Conservation (phyloP, 2,888 invertebrate genomes). For the Lamproptera curius region DNA sequence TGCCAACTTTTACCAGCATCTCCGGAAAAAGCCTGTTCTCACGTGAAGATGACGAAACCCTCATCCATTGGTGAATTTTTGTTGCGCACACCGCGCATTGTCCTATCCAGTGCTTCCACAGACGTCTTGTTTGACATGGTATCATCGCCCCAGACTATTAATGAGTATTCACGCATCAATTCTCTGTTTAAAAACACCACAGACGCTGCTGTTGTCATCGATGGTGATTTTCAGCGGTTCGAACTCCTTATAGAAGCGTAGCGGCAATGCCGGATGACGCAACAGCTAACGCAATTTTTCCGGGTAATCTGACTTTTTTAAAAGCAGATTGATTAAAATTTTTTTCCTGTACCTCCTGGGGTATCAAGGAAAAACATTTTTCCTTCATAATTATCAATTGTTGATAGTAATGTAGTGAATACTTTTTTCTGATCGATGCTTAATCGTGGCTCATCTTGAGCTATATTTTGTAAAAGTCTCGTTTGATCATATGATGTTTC, state of each 20-base stretch:
- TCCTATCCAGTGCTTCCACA: constrained; percentile 34
- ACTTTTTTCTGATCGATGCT: too few relatives aligned
- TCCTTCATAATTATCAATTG: neutral
- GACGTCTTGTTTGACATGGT: constrained; percentile 31
- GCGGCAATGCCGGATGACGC: constrained; percentile 32
- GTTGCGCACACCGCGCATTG: constrained; percentile 32
- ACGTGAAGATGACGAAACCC: constrained; percentile 27
- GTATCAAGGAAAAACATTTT: constrained; percentile 19
- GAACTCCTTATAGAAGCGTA: too few relatives aligned
- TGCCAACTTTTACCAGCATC: too few relatives aligned
- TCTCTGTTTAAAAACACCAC: too few relatives aligned
- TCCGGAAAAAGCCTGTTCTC: too few relatives aligned
- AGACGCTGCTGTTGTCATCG: too few relatives aligned
- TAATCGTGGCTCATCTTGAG: too few relatives aligned
- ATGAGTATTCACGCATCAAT: constrained; percentile 29
- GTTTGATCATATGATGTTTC: too few relatives aligned
- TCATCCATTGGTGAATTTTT: constrained; percentile 30
- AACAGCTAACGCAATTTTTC: constrained; percentile 40
- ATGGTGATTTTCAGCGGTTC: too few relatives aligned
- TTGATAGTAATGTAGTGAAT: too few relatives aligned
- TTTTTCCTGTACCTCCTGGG: constrained; percentile 26
- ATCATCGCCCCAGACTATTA: too few relatives aligned
- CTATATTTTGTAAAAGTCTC: too few relatives aligned
- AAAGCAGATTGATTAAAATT: constrained; percentile 26
- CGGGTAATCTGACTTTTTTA: constrained; percentile 5